These are phyloP conservation scores for Sphyrna mokarran DNA, from an alignment of 2,113 vertebrate species.

Conservation along the genomic window DNA sequence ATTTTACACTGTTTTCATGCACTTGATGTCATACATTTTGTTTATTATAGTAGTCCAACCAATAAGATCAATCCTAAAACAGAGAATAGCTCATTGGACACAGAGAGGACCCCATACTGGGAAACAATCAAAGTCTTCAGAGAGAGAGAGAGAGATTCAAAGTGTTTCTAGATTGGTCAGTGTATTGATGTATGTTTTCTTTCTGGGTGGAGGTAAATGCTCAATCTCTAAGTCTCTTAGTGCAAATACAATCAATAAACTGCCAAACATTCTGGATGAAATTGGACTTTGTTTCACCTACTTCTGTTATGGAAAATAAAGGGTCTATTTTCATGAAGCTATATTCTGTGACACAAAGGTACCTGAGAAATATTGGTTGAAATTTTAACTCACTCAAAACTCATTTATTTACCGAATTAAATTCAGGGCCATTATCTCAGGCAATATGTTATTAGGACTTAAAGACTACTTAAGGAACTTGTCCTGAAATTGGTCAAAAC, in stretches of 20 bases:
- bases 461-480: neutral
- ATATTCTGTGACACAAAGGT: neutral
- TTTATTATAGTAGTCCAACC: neutral
- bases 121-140: neutral
- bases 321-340: neutral
- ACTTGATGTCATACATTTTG: slow-evolving; percentile 6
- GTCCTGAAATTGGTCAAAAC: neutral
- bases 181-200: neutral
- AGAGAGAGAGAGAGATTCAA: neutral
- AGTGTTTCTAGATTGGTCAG: neutral
- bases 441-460: neutral
- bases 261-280: neutral
- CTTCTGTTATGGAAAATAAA: neutral
- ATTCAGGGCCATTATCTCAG: neutral
- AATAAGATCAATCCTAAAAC: neutral
- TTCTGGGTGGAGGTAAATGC: neutral
- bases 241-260: neutral
- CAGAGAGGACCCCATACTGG: neutral
- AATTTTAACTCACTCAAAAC: neutral
- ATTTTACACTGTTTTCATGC: neutral
- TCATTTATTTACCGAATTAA: neutral
- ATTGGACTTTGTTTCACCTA: neutral
- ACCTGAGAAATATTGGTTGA: neutral
- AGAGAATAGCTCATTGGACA: neutral
- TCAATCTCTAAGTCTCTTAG: neutral